phyloP scores from a whole-genome alignment of 2,888 invertebrate species.

The Heterodera filipjevi region DNA sequence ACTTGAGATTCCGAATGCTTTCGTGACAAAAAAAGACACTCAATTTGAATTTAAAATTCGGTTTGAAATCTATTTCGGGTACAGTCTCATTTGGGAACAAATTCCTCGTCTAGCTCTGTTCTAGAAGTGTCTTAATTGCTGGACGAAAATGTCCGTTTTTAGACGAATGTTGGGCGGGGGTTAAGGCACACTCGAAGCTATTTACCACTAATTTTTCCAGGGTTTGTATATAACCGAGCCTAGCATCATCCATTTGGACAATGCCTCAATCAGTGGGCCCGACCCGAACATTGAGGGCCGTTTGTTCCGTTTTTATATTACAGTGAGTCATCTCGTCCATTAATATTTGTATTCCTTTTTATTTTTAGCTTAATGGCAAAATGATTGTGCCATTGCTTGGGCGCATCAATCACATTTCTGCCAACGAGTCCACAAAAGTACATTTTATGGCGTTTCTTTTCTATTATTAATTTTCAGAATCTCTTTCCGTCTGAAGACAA shows the following conservation, averaged over 20 bases:
- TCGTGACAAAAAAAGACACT: too few relatives aligned
- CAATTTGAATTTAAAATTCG: too few relatives aligned
- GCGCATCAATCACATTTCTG: slow-evolving; percentile 58
- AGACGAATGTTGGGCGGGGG: too few relatives aligned
- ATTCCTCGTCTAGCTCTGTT: too few relatives aligned
- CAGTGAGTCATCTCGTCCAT: slow-evolving; percentile 36
- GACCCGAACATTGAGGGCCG: slow-evolving; percentile 79
- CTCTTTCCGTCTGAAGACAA: slow-evolving; percentile 43
- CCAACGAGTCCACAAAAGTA: slow-evolving; percentile 58
- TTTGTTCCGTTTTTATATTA: slow-evolving; percentile 60
- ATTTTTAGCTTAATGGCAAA: slow-evolving; percentile 44
- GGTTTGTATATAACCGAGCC: slow-evolving; percentile 67
- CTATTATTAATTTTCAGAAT: slow-evolving; percentile 38
- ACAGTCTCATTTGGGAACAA: too few relatives aligned
- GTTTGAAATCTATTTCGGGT: too few relatives aligned
- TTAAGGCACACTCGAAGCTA: too few relatives aligned
- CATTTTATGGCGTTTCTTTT: background rate
- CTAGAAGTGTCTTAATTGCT: too few relatives aligned
- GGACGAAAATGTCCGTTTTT: too few relatives aligned
- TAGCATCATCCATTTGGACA: slow-evolving; percentile 78
- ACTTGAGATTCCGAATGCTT: too few relatives aligned
- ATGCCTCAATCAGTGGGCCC: slow-evolving; percentile 78
- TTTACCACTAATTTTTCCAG: slow-evolving; percentile 67
- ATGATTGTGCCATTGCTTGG: slow-evolving; percentile 63
- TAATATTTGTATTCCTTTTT: slow-evolving; percentile 8